Conservation (phyloP, 1,140 invertebrate genomes). For the Euura lappo region DNA sequence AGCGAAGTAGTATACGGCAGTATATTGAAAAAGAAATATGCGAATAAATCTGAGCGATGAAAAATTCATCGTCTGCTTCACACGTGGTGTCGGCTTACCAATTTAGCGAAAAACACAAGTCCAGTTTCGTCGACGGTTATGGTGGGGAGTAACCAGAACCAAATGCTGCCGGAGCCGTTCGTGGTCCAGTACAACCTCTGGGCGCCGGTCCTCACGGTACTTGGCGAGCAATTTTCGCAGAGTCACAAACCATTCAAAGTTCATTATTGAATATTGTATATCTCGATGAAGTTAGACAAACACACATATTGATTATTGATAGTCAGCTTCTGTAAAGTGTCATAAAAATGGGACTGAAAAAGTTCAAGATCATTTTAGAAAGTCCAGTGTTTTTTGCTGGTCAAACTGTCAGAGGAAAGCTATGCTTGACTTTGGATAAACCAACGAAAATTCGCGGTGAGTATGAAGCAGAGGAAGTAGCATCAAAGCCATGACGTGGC, state of each 20-base stretch:
- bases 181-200: background rate
- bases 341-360: constrained; percentile 46
- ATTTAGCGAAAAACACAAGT: background rate
- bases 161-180: background rate
- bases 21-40: background rate
- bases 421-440: constrained; percentile 46
- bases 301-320: too few relatives aligned
- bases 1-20: background rate
- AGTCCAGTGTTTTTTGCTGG: constrained; percentile 47
- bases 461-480: constrained; percentile 13
- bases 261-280: too few relatives aligned
- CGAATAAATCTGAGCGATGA: background rate
- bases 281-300: too few relatives aligned
- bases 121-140: background rate
- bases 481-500: background rate
- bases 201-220: background rate
- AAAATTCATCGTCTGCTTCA: background rate
- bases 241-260: too few relatives aligned
- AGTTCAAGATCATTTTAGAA: constrained; percentile 46
- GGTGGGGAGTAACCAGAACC: background rate
- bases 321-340: too few relatives aligned
- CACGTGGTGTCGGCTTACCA: background rate
- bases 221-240: background rate
- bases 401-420: constrained; percentile 45
- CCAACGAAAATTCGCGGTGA: constrained; percentile 51